phyloP scores from a whole-genome alignment of 1,140 invertebrate species.

The Cepaea nemoralis region DNA sequence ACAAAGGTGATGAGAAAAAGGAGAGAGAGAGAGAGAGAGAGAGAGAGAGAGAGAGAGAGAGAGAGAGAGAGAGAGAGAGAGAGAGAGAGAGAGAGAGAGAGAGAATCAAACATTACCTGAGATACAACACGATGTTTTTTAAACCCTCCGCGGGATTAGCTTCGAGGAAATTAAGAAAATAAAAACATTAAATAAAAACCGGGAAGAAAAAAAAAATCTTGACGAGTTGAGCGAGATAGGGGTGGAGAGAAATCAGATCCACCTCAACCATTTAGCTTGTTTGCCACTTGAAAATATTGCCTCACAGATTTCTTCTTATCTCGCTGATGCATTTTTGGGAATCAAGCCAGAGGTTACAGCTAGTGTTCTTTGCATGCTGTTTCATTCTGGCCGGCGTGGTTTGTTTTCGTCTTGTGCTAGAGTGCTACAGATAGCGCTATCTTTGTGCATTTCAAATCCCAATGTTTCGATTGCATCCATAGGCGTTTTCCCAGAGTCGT shows the following conservation, averaged over 20 bases:
- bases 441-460: background rate
- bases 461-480: background rate
- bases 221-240: background rate
- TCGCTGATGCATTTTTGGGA: background rate
- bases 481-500: background rate
- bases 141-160: too few relatives aligned
- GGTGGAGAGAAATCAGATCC: background rate
- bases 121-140: too few relatives aligned
- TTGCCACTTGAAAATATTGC: slow-evolving; percentile 8
- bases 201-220: too few relatives aligned
- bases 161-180: too few relatives aligned
- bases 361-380: background rate
- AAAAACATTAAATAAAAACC: too few relatives aligned
- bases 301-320: background rate
- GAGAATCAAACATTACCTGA: background rate
- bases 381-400: background rate
- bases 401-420: background rate
- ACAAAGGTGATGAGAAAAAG: background rate
- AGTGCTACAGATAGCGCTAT: background rate
- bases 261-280: background rate
- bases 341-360: background rate
- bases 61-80: slow-evolving; percentile 2
- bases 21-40: slow-evolving; percentile 1
- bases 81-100: background rate
- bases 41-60: slow-evolving; percentile 8